Conservation (phyloP, 2,888 invertebrate genomes). For the Siphlonurus alternatus region DNA sequence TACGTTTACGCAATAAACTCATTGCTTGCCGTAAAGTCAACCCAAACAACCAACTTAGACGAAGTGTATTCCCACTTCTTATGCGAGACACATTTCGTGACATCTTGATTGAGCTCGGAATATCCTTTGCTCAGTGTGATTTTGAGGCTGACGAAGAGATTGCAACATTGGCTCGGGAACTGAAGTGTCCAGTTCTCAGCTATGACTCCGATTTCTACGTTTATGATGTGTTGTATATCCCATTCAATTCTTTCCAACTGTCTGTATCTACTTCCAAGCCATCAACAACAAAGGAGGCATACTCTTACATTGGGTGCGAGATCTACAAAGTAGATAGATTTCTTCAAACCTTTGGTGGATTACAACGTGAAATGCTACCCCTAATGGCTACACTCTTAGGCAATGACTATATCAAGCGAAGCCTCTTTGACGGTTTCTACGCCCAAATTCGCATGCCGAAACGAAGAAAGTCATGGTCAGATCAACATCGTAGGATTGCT, state of each 20-base stretch:
- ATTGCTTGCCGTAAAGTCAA: conserved; percentile 21
- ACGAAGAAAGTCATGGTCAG: conserved; percentile 32
- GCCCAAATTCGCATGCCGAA: conserved; percentile 41
- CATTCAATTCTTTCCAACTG: conserved; percentile 31
- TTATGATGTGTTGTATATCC: conserved; percentile 67
- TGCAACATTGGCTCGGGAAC: conserved; percentile 57
- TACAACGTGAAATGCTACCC: conserved; percentile 51
- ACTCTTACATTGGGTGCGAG: conserved; percentile 41
- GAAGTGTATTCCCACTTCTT: conserved; percentile 55
- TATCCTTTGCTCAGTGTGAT: conserved; percentile 53
- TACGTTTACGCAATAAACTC: conserved; percentile 41
- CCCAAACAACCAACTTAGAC: conserved; percentile 26
- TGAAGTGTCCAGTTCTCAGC: conserved; percentile 75
- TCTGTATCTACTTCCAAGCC: conserved; percentile 14
- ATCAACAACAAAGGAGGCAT: not conserved
- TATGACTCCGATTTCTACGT: conserved; percentile 92
- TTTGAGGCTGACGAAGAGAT: conserved; percentile 85
- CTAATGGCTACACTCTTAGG: conserved; percentile 69
- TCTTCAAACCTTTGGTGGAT: conserved; percentile 41
- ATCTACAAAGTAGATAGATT: conserved; percentile 56
- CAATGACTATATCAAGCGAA: conserved; percentile 68
- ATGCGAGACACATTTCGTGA: conserved; percentile 57
- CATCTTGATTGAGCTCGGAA: conserved; percentile 42
- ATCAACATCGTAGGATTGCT: conserved; percentile 50
- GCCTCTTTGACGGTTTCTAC: conserved; percentile 52